Conservation (phyloP, 2,797 vertebrate genomes). For the Anabas testudineus region DNA sequence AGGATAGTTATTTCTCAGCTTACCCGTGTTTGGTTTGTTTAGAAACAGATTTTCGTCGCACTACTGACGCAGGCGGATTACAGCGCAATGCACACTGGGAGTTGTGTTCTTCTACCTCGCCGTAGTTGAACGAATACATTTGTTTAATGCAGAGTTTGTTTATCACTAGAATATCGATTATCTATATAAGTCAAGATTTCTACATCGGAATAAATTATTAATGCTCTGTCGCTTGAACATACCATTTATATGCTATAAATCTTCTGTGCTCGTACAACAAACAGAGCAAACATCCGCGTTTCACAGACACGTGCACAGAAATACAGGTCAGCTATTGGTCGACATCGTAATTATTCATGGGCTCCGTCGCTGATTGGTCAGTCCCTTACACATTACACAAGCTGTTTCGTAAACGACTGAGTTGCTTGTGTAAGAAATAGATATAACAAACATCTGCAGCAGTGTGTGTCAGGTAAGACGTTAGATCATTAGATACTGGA, state of each 20-base stretch:
- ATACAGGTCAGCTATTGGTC: constrained; percentile 58
- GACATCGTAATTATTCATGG: not conserved
- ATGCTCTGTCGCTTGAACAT: not conserved
- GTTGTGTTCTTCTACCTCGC: constrained; percentile 9
- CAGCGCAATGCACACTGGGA: constrained; percentile 58
- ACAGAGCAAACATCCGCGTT: constrained; percentile 13
- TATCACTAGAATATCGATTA: rapidly evolving
- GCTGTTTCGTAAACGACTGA: constrained; percentile 68
- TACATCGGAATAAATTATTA: rapidly evolving
- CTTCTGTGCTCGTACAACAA: not conserved
- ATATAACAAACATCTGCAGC: too few relatives aligned
- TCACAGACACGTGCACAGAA: not conserved
- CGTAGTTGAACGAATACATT: not conserved
- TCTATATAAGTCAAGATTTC: rapidly evolving
- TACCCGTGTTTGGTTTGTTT: constrained; percentile 68
- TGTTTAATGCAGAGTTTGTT: not conserved
- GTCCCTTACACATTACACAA: constrained; percentile 68
- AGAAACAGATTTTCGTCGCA: constrained; percentile 61
- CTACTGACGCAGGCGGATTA: constrained; percentile 24
- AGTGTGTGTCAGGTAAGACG: constrained; percentile 51
- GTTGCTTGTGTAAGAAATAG: constrained; percentile 70
- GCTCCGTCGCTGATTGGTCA: constrained; percentile 66
- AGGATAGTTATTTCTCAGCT: constrained; percentile 9
- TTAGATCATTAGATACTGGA: too few relatives aligned
- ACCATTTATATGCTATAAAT: rapidly evolving